These are phyloP conservation scores for Anneissia japonica DNA, from an alignment of 35 echinoderm and acorn worm genomes.

Conservation along the genomic window DNA sequence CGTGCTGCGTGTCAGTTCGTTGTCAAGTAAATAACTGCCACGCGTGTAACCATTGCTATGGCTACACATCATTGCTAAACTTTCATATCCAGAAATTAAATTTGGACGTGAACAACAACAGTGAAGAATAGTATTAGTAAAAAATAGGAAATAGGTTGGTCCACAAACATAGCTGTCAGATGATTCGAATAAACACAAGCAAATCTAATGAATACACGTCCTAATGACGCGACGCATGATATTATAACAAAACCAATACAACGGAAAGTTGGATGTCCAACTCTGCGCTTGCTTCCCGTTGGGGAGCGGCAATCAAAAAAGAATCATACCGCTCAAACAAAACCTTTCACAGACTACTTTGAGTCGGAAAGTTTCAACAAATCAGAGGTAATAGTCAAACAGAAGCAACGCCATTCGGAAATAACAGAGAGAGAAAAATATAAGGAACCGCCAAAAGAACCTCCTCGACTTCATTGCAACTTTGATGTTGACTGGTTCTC, in stretches of 20 bases:
- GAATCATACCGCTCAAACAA: background rate
- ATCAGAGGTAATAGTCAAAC: background rate
- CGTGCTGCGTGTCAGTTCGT: too few species aligned
- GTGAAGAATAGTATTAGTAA: too few species aligned
- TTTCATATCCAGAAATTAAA: too few species aligned
- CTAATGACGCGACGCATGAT: background rate
- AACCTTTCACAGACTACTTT: background rate
- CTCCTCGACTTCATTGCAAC: background rate
- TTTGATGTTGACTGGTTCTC: background rate
- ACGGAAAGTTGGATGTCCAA: background rate
- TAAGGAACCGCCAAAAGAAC: background rate
- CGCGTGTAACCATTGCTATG: too few species aligned
- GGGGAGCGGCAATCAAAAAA: background rate
- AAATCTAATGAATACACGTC: background rate
- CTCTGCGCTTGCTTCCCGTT: background rate
- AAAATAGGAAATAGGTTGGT: too few species aligned
- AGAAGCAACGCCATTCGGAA: background rate
- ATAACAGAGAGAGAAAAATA: background rate
- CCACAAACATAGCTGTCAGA: too few species aligned
- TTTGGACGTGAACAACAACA: too few species aligned
- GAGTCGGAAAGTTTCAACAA: background rate
- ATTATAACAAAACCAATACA: background rate
- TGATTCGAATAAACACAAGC: too few species aligned
- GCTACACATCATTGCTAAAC: too few species aligned
- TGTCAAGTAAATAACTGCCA: too few species aligned